These are phyloP conservation scores for Anolis apletophallus DNA, from an alignment of 2,797 vertebrate species.

Conservation along the genomic window DNA sequence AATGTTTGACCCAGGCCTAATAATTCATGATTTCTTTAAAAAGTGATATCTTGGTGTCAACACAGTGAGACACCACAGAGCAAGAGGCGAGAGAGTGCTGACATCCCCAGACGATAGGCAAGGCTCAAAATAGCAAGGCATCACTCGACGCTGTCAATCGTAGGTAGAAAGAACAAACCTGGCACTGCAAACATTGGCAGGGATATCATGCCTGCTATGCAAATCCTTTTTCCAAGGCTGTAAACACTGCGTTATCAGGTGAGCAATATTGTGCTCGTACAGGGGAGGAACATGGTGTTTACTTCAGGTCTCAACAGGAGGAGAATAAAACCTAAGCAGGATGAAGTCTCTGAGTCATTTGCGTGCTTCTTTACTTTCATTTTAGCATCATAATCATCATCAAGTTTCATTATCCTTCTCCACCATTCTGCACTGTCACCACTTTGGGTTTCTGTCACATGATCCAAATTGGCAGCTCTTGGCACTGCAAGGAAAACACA, in stretches of 20 bases:
- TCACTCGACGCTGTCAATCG: background rate
- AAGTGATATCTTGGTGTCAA: background rate
- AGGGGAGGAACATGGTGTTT: too few species aligned
- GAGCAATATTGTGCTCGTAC: too few species aligned
- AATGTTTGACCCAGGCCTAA: background rate
- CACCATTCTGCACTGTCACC: background rate
- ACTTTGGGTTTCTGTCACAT: background rate
- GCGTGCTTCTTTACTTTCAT: background rate
- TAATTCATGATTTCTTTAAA: background rate
- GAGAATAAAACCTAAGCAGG: background rate
- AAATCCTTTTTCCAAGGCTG: background rate
- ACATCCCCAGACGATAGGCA: background rate
- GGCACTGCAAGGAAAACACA: constrained; percentile 27
- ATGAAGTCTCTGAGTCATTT: background rate
- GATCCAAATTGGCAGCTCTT: background rate
- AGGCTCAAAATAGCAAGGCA: constrained; percentile 21
- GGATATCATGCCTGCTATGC: background rate
- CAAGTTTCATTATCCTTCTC: background rate
- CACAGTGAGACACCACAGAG: background rate
- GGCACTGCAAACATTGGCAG: background rate
- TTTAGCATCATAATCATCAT: background rate
- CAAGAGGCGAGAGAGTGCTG: background rate
- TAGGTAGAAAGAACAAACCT: constrained; percentile 9
- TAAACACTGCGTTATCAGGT: background rate
- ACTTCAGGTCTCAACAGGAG: background rate